Evolutionary conservation across 2,113 vertebrate species (phyloP).

Genomic region (Melanerpes formicivorus): DNA sequence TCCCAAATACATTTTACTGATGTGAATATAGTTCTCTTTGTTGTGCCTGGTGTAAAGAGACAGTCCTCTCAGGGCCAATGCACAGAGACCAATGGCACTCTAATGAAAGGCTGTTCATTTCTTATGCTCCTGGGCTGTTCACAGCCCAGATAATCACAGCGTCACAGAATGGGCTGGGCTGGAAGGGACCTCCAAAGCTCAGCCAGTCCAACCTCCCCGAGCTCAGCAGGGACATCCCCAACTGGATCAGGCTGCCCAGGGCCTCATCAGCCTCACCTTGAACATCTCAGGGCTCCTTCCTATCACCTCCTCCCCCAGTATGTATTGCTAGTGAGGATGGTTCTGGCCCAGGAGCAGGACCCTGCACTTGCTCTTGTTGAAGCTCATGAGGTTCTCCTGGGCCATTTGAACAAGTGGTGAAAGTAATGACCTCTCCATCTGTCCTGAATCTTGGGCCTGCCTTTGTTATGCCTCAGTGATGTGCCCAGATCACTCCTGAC

Average conservation of each 20-base stretch:
- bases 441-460: not conserved
- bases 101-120: not conserved
- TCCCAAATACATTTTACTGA: not conserved
- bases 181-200: no score
- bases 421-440: not conserved
- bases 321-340: no score
- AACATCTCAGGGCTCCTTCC: no score
- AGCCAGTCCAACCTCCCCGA: no score
- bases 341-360: no score
- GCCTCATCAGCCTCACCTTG: no score
- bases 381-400: no score
- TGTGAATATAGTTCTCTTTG: not conserved
- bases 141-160: not conserved
- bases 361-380: no score
- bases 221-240: no score
- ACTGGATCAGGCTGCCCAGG: no score
- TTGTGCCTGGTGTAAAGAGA: not conserved
- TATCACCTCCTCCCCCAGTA: no score
- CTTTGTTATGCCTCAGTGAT: not conserved
- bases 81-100: not conserved
- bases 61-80: not conserved
- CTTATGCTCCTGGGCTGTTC: not conserved
- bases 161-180: no score
- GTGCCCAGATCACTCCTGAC: not conserved
- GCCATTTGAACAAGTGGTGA: not conserved